These are phyloP conservation scores for Polia nebulosa DNA, from an alignment of 2,888 invertebrate species.

Conservation along the genomic window DNA sequence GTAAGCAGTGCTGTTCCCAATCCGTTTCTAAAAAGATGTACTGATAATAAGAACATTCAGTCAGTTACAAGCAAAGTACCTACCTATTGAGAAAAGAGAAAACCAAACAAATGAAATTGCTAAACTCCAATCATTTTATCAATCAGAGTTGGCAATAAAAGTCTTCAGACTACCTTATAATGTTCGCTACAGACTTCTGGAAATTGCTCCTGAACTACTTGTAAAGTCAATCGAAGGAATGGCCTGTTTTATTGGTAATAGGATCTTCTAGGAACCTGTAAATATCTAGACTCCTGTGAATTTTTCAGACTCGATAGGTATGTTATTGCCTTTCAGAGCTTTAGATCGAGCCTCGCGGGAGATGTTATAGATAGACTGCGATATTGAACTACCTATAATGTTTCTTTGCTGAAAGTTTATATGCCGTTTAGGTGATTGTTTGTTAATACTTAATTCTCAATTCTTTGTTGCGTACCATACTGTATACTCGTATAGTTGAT, in stretches of 20 bases:
- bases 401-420: slow-evolving; percentile 9
- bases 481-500: too few relatives aligned
- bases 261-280: slow-evolving; percentile 24
- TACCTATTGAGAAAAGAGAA: not conserved
- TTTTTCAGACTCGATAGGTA: slow-evolving; percentile 38
- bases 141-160: slow-evolving; percentile 29
- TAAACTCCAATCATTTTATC: slow-evolving; percentile 19
- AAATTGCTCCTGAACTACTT: slow-evolving; percentile 41
- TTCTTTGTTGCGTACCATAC: too few relatives aligned
- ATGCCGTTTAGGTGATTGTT: not conserved
- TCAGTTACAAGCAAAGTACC: not conserved
- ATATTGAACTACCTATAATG: slow-evolving; percentile 12
- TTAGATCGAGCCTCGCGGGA: slow-evolving; percentile 22
- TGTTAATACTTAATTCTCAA: not conserved
- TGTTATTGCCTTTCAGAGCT: slow-evolving; percentile 37
- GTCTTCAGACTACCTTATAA: slow-evolving; percentile 14
- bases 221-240: slow-evolving; percentile 46
- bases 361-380: slow-evolving; percentile 19
- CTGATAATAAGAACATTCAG: too few relatives aligned
- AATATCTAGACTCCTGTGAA: slow-evolving; percentile 36
- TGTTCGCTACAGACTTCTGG: slow-evolving; percentile 6
- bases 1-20: too few relatives aligned
- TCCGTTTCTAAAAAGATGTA: not conserved
- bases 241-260: slow-evolving; percentile 50
- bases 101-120: slow-evolving; percentile 10